These are phyloP conservation scores for Avahi laniger DNA, from an alignment of 2,797 vertebrate species.

Conservation along the genomic window DNA sequence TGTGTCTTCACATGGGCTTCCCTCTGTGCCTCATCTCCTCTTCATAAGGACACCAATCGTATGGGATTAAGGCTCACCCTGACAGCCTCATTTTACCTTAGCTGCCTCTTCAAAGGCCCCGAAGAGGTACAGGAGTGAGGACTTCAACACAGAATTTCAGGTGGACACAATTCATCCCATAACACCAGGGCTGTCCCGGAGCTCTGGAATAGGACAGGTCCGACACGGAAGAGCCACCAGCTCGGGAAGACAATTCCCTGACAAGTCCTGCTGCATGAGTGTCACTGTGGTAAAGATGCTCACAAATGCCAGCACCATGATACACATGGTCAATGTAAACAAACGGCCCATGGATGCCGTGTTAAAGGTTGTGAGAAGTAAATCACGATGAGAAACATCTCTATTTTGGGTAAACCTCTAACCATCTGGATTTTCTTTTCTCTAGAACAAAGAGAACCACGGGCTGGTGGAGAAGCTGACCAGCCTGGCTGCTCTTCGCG, in stretches of 20 bases:
- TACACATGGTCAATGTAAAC: fast-evolving
- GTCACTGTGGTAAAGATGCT: neutral
- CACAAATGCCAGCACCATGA: fast-evolving
- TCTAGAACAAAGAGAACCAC: conserved; percentile 93
- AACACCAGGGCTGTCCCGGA: neutral
- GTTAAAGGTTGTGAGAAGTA: neutral
- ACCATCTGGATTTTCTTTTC: neutral
- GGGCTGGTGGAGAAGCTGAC: conserved; percentile 93
- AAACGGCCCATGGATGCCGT: neutral
- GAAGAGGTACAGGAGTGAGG: neutral
- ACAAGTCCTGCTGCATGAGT: neutral
- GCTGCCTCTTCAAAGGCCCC: neutral
- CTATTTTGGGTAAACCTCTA: neutral
- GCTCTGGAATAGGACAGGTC: neutral
- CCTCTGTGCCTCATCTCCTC: neutral
- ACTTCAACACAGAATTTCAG: neutral
- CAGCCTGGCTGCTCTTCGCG: conserved; percentile 87
- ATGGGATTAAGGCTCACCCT: neutral
- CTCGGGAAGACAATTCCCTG: neutral
- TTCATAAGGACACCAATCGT: neutral
- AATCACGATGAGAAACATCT: neutral
- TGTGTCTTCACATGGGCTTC: neutral
- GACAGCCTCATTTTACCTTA: neutral
- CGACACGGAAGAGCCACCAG: neutral
- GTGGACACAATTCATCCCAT: neutral